Evolutionary conservation across 1,140 invertebrate genomes (phyloP), one percentile per base, ranked within the genome.

Genomic region (Hycleus cichorii): DNA sequence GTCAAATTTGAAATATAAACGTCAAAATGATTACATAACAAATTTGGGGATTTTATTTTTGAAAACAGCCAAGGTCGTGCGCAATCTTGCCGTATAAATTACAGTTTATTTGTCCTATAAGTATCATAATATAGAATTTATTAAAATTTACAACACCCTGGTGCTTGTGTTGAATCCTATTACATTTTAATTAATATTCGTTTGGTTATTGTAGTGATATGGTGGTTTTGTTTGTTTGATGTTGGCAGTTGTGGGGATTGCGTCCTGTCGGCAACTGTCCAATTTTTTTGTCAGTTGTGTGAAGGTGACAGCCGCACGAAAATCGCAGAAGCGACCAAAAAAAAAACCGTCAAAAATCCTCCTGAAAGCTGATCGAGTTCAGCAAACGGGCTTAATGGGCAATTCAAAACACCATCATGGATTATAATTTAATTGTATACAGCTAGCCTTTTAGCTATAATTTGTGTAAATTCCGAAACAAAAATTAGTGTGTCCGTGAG

Each of bases 351-450:
- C n/a, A 25, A 26, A 4, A 53, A 5, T 53, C 45, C 46, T 53
- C 46, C 51, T 45, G 51, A 53, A 32, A 53, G 51, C 51, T 53
- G 51, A 53, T 38, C 18, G 1, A 45, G 51, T 42, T 46, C 51
- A 53, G 51, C 51, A 7, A 45, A 4, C 51, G 51, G 51, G 44
- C 46, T 55, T 46, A 55, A 55, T 55, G 44, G 43, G 40, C 40
- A 42, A 53, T 42, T 45, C 32, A 46, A 53, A 47, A 24, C 52
- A 39, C 45, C 43, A 55, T 47, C 45, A 55, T 55, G 52, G 52
- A 43, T 55, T 55, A 55, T 55, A 55, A 55, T 55, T 46, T 46
- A 39, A 32, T 32, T 32, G 7, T 5, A 5, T 5, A 32, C 32
- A 32, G 32, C 32, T 55, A 42, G 26, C 10, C 51, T 32, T 45